Conservation (phyloP, 2,888 invertebrate genomes). For the Xylota segnis region DNA sequence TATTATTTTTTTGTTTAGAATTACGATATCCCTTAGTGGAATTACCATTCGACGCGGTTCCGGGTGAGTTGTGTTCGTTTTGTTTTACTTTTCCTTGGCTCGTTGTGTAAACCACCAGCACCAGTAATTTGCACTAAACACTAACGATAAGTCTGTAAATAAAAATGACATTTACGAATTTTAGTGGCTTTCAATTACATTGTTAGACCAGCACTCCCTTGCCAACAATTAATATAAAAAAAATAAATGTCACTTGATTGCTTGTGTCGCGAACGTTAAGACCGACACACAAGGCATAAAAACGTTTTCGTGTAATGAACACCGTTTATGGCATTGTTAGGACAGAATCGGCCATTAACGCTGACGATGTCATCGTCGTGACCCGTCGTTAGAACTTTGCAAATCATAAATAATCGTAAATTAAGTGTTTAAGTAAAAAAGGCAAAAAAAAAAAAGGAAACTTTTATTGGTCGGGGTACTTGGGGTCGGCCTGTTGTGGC, state of each 20-base stretch:
- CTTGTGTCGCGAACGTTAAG: neutral
- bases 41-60: slow-evolving; percentile 48
- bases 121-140: slow-evolving; percentile 46
- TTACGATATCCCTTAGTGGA: slow-evolving; percentile 23
- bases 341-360: slow-evolving; percentile 59
- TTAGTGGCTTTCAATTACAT: slow-evolving; percentile 69
- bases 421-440: slow-evolving; percentile 55
- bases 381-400: slow-evolving; percentile 60
- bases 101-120: slow-evolving; percentile 15
- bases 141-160: slow-evolving; percentile 62
- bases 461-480: neutral
- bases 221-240: slow-evolving; percentile 53
- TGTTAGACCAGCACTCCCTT: slow-evolving; percentile 21
- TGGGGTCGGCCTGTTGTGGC: neutral
- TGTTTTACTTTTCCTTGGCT: neutral
- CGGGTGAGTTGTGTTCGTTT: slow-evolving; percentile 39
- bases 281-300: slow-evolving; percentile 30
- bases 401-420: slow-evolving; percentile 72
- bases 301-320: slow-evolving; percentile 57
- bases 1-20: slow-evolving; percentile 21
- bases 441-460: neutral
- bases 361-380: slow-evolving; percentile 62
- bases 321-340: slow-evolving; percentile 62
- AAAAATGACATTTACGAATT: slow-evolving; percentile 60
- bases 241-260: slow-evolving; percentile 9